phyloP scores from a whole-genome alignment of 2,888 invertebrate genomes.

The Lapara coniferarum region DNA sequence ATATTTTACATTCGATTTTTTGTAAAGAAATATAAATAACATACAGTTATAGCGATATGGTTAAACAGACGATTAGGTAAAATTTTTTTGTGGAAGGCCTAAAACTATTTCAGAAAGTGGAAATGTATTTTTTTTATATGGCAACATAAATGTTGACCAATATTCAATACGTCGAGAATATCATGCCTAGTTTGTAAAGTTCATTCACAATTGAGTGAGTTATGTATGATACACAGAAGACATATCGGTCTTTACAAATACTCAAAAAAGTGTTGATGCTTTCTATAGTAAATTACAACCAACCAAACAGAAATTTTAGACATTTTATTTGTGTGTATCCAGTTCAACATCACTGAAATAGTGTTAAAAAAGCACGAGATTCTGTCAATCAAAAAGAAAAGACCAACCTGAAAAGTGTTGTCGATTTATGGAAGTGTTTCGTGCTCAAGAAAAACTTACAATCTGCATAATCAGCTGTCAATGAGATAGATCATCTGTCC shows the following conservation, averaged over 20 bases:
- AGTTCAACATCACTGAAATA: slow-evolving; percentile 73
- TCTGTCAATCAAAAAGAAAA: slow-evolving; percentile 54
- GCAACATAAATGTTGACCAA: background rate
- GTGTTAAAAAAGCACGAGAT: slow-evolving; percentile 60
- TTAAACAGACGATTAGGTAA: no score
- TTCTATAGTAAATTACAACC: slow-evolving; percentile 82
- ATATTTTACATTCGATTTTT: no score
- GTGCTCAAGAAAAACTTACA: slow-evolving; percentile 81
- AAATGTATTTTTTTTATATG: background rate
- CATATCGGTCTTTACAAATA: slow-evolving; percentile 71
- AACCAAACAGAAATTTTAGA: slow-evolving; percentile 80
- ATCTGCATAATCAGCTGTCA: slow-evolving; percentile 85
- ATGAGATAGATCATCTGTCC: slow-evolving; percentile 83
- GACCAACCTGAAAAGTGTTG: slow-evolving; percentile 63
- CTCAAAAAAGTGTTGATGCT: slow-evolving; percentile 84
- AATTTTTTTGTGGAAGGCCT: no score
- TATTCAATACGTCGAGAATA: slow-evolving; percentile 36
- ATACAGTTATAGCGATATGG: no score
- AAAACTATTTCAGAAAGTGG: no score
- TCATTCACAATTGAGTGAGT: slow-evolving; percentile 62
- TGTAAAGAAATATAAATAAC: no score
- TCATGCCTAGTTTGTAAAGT: slow-evolving; percentile 45
- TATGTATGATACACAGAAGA: slow-evolving; percentile 52
- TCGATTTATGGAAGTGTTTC: slow-evolving; percentile 77
- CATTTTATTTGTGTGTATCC: slow-evolving; percentile 73